These are phyloP conservation scores for Hippolais icterina DNA, from an alignment of 2,113 vertebrate species.

Conservation along the genomic window DNA sequence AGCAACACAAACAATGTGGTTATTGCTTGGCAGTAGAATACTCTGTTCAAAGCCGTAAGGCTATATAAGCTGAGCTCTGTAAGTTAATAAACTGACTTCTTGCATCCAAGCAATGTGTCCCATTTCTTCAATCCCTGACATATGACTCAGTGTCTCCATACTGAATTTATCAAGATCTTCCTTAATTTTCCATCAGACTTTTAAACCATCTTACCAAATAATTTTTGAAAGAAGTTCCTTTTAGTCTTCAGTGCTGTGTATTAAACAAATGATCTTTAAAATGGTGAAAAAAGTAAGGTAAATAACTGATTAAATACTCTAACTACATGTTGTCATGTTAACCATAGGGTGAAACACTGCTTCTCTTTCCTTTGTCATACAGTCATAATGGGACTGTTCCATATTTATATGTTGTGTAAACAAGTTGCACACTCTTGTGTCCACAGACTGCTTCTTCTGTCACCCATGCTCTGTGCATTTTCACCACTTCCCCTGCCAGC, in stretches of 20 bases:
- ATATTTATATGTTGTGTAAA: not conserved
- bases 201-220: not conserved
- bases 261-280: constrained; percentile 23
- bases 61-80: no score
- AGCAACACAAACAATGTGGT: no score
- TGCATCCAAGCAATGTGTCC: no score
- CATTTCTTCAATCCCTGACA: no score
- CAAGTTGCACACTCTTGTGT: not conserved
- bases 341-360: not conserved
- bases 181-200: not conserved
- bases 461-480: not conserved
- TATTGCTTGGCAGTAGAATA: no score
- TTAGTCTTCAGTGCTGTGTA: not conserved
- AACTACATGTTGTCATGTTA: constrained; percentile 9
- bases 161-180: not conserved
- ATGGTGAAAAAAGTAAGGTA: constrained; percentile 1
- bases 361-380: constrained; percentile 40
- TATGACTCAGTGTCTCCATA: not conserved
- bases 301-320: constrained; percentile 9
- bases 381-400: not conserved
- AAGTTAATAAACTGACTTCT: no score
- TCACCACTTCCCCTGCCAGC: not conserved
- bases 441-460: not conserved
- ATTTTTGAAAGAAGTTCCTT: constrained; percentile 13
- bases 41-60: no score